Conservation (phyloP, 2,113 vertebrate species). For the Tylochromis polylepis region DNA sequence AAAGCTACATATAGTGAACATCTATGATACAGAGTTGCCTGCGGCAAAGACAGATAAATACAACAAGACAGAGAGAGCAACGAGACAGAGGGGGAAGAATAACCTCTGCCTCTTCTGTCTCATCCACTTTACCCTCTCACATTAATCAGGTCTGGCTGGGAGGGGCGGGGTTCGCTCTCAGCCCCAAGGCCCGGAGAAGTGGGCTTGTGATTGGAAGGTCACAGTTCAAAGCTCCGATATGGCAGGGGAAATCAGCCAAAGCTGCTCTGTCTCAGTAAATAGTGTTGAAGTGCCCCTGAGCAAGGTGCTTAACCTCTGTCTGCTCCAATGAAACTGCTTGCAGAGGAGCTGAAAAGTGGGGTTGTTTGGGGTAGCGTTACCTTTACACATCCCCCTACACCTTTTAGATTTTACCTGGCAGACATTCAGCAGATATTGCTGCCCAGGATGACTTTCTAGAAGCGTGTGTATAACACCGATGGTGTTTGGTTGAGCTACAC, state of each 20-base stretch:
- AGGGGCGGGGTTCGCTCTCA: not conserved
- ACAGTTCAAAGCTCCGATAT: not conserved
- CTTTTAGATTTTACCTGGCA: not conserved
- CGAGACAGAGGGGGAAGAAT: not conserved
- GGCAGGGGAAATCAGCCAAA: conserved; percentile 9
- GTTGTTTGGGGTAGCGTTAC: not conserved
- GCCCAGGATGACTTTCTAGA: not conserved
- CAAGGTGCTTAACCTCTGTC: conserved; percentile 7
- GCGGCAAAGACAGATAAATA: not conserved
- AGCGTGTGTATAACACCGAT: not conserved
- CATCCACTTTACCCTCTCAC: conserved; percentile 1
- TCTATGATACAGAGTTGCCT: not conserved
- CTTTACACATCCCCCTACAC: not conserved
- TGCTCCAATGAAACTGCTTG: not conserved
- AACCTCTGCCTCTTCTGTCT: conserved; percentile 27
- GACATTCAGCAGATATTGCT: not conserved
- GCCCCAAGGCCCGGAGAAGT: not conserved
- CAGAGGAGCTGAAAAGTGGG: not conserved
- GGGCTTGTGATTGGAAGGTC: conserved; percentile 8
- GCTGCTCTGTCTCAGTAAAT: conserved; percentile 6
- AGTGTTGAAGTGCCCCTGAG: conserved; percentile 9
- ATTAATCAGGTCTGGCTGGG: conserved; percentile 4
- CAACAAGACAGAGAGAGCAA: not conserved
- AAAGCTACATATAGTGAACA: not conserved
- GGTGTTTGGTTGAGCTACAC: rapidly evolving